Base-by-base conservation (phyloP, 2,113 vertebrate genomes). In the Hippotragus niger region DNA sequence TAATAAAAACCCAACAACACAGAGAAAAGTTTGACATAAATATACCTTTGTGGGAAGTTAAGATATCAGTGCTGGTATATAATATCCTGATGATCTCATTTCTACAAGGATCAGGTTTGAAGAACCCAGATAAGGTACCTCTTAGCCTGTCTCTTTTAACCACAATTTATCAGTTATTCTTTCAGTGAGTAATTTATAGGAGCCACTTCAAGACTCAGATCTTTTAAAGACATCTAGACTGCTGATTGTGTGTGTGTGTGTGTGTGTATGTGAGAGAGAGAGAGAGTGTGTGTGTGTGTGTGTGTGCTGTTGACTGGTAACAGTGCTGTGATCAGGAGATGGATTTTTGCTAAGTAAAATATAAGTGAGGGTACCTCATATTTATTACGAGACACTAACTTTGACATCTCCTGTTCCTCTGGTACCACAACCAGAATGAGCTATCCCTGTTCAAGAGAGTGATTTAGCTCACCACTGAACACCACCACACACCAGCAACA, bases 201-300 rank as follows among this genome's bases (percentile, higher is more conserved):
- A 17, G 14, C 29, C 25, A 88, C 3, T 55, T 60, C 2, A 55
- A 87, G 21, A 90, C 4, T 11, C 3, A 52, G 5, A 13, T 90
- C 27, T 97, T 97, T 81, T 76, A 76, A 78, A 90, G 3, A 3
- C 88, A 43, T 57, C 88, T 80, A 92, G 81, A 55, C 96, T 93
- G 17, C 21, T 88, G 19, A 40, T 62, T 95, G 36, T 64, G 57
- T 74, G 67, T 21, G 10, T 43, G 43, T 43, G 43, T 43, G 43
- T 43, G 43, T 43, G 43, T 43, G 2, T 36, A 9, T 5, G 19
- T 1, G 17, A 1, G 55, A 10, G 21, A 23, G 55, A 10, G 55
- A 10, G 55, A 55, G 53, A 8, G 29, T 31, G 58, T 31, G 60
- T 62, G 31, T 17, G 62, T 9, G 33, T 64, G 16, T 36, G 64